These are phyloP conservation scores for Rhombomys opimus DNA, from an alignment of 2,113 vertebrate genomes.

Conservation along the genomic window DNA sequence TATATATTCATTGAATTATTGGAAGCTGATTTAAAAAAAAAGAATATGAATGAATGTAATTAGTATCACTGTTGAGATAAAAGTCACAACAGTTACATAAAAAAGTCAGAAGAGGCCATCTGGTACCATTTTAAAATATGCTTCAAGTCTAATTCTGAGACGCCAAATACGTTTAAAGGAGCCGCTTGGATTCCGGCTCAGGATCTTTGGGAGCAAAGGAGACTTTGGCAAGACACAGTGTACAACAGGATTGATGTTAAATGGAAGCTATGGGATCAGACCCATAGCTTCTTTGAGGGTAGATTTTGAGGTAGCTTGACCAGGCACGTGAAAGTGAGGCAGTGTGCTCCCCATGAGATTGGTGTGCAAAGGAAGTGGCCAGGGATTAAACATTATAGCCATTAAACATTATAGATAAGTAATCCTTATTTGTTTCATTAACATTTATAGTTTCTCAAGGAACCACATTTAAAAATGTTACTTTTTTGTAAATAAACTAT, in stretches of 20 bases:
- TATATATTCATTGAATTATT: not conserved
- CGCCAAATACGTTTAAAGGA: not conserved
- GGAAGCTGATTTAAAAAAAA: not conserved
- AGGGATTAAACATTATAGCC: conserved; percentile 36
- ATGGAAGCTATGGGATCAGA: not conserved
- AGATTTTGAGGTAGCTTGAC: not conserved
- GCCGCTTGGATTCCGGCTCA: not conserved
- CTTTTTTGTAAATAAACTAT: conserved; percentile 17
- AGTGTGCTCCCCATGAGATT: not conserved
- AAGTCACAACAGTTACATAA: not conserved
- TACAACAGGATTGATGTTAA: not conserved
- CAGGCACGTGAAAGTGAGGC: not conserved
- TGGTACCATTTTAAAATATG: conserved; percentile 17
- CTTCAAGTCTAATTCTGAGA: not conserved
- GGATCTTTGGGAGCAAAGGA: not conserved
- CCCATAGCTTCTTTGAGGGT: not conserved
- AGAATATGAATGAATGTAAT: not conserved
- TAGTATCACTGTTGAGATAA: not conserved
- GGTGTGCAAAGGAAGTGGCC: not conserved
- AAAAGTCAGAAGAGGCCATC: not conserved
- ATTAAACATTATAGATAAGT: not conserved
- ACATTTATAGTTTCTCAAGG: not conserved
- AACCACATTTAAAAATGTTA: not conserved
- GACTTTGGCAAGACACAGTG: not conserved
- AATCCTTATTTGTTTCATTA: conserved; percentile 31